A percentile compares a stretch with the other conserved stretches of the same genome.
Conservation (phyloP, 2,888 invertebrate species). For the Mantis religiosa region DNA sequence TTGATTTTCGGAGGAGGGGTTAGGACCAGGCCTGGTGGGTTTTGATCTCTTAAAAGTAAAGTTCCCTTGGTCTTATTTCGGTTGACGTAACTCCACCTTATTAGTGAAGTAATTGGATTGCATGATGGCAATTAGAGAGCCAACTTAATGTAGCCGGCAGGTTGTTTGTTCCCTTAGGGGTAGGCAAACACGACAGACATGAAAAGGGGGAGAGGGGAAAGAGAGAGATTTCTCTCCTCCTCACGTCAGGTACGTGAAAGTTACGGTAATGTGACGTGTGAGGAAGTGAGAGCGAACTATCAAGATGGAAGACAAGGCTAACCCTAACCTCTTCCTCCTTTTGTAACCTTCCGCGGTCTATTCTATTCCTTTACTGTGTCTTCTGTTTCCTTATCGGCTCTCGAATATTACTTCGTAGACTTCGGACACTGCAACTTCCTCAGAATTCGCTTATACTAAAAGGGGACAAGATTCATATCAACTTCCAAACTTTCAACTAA, state of each 20-base stretch:
- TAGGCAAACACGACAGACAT: conserved; percentile 14
- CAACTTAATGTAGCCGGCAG: conserved; percentile 28
- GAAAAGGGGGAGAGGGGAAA: background rate
- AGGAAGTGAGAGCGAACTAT: background rate
- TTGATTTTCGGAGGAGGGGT: conserved; percentile 1
- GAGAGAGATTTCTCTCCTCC: conserved; percentile 1
- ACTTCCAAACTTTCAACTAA: too few relatives aligned
- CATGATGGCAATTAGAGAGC: conserved; percentile 29
- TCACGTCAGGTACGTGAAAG: conserved; percentile 11
- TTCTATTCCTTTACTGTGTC: background rate
- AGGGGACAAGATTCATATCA: too few relatives aligned
- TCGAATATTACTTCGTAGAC: too few relatives aligned
- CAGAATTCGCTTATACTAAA: too few relatives aligned
- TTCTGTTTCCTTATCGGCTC: background rate
- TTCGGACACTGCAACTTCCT: too few relatives aligned
- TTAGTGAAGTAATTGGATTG: conserved; percentile 31
- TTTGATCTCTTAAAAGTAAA: conserved; percentile 20
- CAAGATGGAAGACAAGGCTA: background rate
- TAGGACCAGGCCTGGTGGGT: background rate
- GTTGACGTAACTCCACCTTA: conserved; percentile 27
- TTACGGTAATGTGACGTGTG: conserved; percentile 24
- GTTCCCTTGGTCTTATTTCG: conserved; percentile 25
- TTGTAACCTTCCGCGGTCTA: background rate
- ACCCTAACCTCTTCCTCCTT: background rate
- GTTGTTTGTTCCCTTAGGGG: conserved; percentile 16